These are phyloP conservation scores for Blastobasis lacticolella DNA, from an alignment of 2,888 invertebrate genomes.

Conservation along the genomic window DNA sequence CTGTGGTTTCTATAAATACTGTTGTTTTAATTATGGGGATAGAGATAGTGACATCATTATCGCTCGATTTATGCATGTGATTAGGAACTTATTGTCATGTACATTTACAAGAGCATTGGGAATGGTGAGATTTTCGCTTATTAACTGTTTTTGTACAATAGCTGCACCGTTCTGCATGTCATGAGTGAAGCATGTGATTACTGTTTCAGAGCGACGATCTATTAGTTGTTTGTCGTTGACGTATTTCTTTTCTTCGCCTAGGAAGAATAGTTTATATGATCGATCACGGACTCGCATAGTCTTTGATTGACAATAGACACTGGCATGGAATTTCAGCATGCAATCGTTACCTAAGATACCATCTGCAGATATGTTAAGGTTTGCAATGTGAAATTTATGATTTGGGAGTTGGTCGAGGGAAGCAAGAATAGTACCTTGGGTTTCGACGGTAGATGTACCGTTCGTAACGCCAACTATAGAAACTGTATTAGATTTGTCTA, in stretches of 20 bases:
- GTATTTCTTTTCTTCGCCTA: constrained; percentile 11
- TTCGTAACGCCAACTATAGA: constrained; percentile 24
- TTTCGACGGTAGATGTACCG: constrained; percentile 13
- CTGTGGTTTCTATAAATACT: neutral
- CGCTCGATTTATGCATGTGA: constrained; percentile 14
- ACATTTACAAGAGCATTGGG: constrained; percentile 18
- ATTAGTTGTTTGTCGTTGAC: constrained; percentile 11
- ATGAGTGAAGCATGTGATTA: constrained; percentile 16
- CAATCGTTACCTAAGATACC: constrained; percentile 26
- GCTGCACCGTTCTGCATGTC: constrained; percentile 13
- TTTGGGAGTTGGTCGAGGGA: constrained; percentile 19
- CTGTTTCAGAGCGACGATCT: constrained; percentile 17
- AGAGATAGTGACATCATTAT: constrained; percentile 7
- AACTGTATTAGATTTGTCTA: constrained; percentile 15
- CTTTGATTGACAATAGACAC: constrained; percentile 23
- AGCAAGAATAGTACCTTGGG: constrained; percentile 16
- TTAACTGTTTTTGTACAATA: constrained; percentile 18
- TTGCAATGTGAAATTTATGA: constrained; percentile 20
- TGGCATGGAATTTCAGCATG: constrained; percentile 23
- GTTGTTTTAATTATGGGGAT: constrained; percentile 2
- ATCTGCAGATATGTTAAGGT: constrained; percentile 20
- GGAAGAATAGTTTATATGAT: constrained; percentile 17
- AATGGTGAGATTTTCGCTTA: constrained; percentile 14
- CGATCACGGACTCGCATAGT: constrained; percentile 19
- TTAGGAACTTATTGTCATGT: constrained; percentile 15